Base-by-base conservation (phyloP, 2,797 vertebrate genomes). In the Pteropus rufus region DNA sequence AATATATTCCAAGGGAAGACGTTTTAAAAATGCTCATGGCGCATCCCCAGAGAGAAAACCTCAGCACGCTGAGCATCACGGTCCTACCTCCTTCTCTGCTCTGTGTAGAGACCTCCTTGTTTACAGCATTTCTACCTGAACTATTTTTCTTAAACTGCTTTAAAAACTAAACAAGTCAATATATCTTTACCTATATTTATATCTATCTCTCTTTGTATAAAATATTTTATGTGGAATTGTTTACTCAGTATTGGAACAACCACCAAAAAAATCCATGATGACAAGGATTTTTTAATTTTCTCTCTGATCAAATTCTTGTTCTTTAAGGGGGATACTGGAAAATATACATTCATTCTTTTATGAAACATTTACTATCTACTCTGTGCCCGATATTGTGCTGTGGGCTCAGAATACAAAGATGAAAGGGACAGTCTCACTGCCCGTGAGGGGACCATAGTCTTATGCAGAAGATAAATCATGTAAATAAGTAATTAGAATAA, bases 311-410 rank as follows among this genome's bases (percentile, higher is more conserved):
- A 23, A 10, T n/a, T 91, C 29, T 10, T 82, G 24, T 73, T 93
- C 41, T 64, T 84, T 75, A 72, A 65, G 5, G 39, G 88, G 3
- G 10, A 4, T 21, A 24, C 18, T 46, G 44, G 80, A 72, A 95
- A 76, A 88, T 39, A 67, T 49, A 70, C 4, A 56, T 80, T 92
- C 36, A 65, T 90, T 96, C 41, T 70, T 91, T 81, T 26, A 46
- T 69, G 24, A 82, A 83, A n/a, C 62, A 73, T 73, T 60, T 36
- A 56, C 93, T 39, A 7, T 79, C 73, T 91, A 12, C 44, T 89
- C 7, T 34, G 18, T 91, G 39, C 31, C 84, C 81, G 56, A 52
- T 34, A 54, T 10, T 9, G 1, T 70, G 34, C 39, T 65, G 60
- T 54, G 58, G 23, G 18, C 69, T 39, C 69, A 24, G 46, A 65